Evolutionary conservation across 2,888 invertebrate genomes (phyloP), one percentile per base, ranked within the genome.

Genomic region (Rhopalosiphum nymphaeae): DNA sequence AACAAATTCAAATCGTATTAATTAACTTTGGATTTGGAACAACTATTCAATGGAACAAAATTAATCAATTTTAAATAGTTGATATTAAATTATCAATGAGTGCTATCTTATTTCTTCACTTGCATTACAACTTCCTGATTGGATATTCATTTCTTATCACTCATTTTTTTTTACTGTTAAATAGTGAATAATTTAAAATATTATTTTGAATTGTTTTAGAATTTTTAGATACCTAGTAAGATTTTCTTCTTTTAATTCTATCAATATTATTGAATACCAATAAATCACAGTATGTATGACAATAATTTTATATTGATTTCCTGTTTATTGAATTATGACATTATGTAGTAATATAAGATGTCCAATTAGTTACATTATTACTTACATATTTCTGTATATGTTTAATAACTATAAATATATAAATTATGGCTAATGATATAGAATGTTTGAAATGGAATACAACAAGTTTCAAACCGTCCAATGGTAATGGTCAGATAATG

Each of bases 371-470:
- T 78, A 36, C 21, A 78, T 85, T 46, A 11, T 86, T 46, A 86
- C n/a, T 21, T 49, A 16, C n/a, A 26, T 42, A 57, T 46, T 61
- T 57, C 1, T 16, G 9, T 89, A n/a, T 9, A 89, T 42, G 42
- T 89, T 61, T 46, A n/a, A 89, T 44, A 26, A 88, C 9, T 46
- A 89, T 44, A 26, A 88, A 7, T 46, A 46, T 46, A 46, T 46
- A 46, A 11, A 44, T n/a, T n/a, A 92, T 87, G 92, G 10, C 44
- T 46, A 5, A 36, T 49, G 21, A 86, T 57, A 42, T 94, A 16
- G 42, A 94, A 61, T 94, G 93, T 67, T 57, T 94, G 29, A 90
- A 94, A 49, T 94, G 93, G 93, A 90, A 94, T 86, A 61, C 86
- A 25, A 61, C 93, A n/a, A 42, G 7, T 49, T 94, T 85, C 44